Evolutionary conservation across 2,113 vertebrate species (phyloP).

Genomic region (Gallinago undulata): DNA sequence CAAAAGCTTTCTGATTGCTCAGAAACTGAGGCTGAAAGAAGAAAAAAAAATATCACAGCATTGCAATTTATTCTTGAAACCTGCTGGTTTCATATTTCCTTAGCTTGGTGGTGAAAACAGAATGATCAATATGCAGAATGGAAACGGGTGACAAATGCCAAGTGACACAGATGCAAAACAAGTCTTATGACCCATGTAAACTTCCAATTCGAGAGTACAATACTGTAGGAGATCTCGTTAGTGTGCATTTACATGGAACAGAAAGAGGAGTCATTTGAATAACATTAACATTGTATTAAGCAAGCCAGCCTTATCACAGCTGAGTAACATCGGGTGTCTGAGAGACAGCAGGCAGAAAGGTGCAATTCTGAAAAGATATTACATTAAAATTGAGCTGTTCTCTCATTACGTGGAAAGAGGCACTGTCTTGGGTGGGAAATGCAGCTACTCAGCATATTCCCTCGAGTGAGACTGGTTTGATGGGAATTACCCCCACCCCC

Average conservation of each 20-base stretch:
- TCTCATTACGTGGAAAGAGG: background rate
- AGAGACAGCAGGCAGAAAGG: background rate
- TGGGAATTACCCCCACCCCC: background rate
- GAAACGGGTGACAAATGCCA: background rate
- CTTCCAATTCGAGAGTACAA: background rate
- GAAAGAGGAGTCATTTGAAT: background rate
- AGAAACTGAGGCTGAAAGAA: background rate
- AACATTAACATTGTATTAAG: background rate
- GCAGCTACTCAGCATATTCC: background rate
- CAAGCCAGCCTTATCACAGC: background rate
- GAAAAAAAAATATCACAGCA: background rate
- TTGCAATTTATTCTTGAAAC: background rate
- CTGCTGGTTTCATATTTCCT: background rate
- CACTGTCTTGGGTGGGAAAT: background rate
- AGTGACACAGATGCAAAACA: background rate
- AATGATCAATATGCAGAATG: background rate
- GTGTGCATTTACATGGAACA: background rate
- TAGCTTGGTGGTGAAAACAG: background rate
- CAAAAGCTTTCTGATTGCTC: background rate
- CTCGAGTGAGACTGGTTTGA: background rate
- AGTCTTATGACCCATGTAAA: background rate
- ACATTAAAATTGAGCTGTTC: background rate
- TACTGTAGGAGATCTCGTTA: background rate
- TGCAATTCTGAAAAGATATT: background rate
- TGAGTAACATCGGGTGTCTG: background rate